phyloP scores from a whole-genome alignment of 2,888 invertebrate species.

The Erebia epiphron region DNA sequence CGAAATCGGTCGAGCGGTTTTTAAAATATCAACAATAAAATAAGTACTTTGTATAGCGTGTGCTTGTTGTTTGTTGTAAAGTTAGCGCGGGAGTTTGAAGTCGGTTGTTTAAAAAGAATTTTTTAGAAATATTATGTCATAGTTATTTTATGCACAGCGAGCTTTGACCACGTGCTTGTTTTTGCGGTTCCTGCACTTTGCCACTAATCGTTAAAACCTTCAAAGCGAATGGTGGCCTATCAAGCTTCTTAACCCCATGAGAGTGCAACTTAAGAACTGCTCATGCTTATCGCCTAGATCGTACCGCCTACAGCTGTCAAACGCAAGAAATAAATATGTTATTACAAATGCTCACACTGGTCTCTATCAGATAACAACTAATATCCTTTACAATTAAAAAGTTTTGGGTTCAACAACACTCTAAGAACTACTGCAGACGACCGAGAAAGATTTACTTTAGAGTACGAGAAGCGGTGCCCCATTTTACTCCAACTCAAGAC shows the following conservation, averaged over 20 bases:
- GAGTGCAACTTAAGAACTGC: constrained; percentile 31
- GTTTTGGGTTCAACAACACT: constrained; percentile 63
- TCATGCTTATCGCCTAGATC: constrained; percentile 65
- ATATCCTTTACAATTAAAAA: constrained; percentile 81
- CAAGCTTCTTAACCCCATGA: background rate
- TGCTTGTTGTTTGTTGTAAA: too few species aligned
- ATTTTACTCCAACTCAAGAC: background rate
- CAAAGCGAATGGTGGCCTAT: background rate
- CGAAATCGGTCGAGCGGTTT: too few species aligned
- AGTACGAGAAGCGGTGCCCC: background rate
- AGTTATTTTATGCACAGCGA: background rate
- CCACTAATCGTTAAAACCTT: background rate
- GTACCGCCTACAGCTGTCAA: constrained; percentile 79
- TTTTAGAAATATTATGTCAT: too few species aligned
- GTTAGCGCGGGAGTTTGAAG: too few species aligned
- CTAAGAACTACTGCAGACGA: background rate
- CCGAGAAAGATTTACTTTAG: background rate
- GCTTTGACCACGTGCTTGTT: background rate
- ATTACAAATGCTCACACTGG: constrained; percentile 75
- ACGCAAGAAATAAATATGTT: constrained; percentile 80
- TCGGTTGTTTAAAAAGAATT: too few species aligned
- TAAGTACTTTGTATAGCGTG: too few species aligned
- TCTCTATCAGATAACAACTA: constrained; percentile 74
- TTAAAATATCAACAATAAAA: too few species aligned
- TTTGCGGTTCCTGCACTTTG: background rate